Evolutionary conservation across 2,797 vertebrate genomes (phyloP), one percentile per base, ranked within the genome.

Genomic region (Platyrinchus mystaceus): DNA sequence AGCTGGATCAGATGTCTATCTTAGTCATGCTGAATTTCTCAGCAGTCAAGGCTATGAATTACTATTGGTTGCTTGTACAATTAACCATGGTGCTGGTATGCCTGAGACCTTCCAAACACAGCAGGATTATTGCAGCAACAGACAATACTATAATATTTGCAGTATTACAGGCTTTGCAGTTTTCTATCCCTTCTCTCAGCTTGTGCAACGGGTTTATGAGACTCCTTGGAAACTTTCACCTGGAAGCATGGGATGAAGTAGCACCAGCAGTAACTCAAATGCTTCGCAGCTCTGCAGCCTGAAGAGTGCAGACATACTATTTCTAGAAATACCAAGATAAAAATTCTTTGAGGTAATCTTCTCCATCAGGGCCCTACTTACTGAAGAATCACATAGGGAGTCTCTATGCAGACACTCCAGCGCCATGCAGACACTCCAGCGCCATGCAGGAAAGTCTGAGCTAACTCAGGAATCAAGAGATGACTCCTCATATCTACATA

Each of bases 21-120:
- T 85, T 21, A 90, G 63, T 56, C 24, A 23, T 11, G 46, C 49
- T 64, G 85, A 95, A 91, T 50, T 75, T 75, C 55, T 93, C 60
- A 68, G 89, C 77, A 95, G 87, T 88, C 70, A 71, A 88, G 47
- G 59, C 49, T 70, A 60, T 26, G 82, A 91, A 84, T 91, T 79
- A 84, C 70, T 84, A 36, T 56, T 84, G 89, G 89, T 64, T 89
- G 87, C 77, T 44, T 70, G 67, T 79, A 75, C 78, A 70, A 88
- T 94, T 93, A 84, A 80, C 86, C 83, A 77, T 58, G 56, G 83
- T 82, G 60, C 74, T 88, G 93, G 83, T 92, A 96, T 70, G 83
- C 55, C 69, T n/a, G 69, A 85, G 82, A 89, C 64, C 74, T 77
- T 93, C 89, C 89, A 90, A 91, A 93, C 91, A 90, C 92, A 94